Evolutionary conservation across 2,113 vertebrate genomes (phyloP), one percentile per base, ranked within the genome.

Genomic region (Acrocephalus arundinaceus): DNA sequence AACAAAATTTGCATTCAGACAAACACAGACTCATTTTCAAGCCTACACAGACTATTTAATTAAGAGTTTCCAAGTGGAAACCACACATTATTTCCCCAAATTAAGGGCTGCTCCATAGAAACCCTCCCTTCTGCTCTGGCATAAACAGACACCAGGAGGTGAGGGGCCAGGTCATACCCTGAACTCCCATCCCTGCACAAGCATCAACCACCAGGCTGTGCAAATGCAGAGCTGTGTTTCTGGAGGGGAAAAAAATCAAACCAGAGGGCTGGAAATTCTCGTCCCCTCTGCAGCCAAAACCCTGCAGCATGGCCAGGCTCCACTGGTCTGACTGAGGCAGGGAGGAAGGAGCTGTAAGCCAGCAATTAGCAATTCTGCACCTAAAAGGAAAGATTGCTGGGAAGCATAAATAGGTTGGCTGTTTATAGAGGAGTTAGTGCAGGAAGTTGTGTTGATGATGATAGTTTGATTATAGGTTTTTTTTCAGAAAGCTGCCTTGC

Each of bases 321-420:
- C 41, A 0, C 78, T 72, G 94, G 58, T 77, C 93, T 82, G 76
- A 58, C 55, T 59, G 94, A 91, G 87, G 94, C 12, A 0, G 91
- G 89, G 92, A 95, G 93, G 91, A 96, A 96, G 86, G 91, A 94
- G 89, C 84, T 67, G 59, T 85, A 94, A 97, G 89, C 68, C 94
- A 91, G 93, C 92, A 97, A 97, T 97, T 96, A 97, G 97, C 91
- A 95, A 87, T 82, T 83, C 94, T 89, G 93, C 95, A 92, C 75
- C 92, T 84, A 73, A 81, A 72, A 94, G 96, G 96, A 95, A 97
- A 76, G 96, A 95, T 94, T 90, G 74, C 86, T 92, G 90, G 94
- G 97, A 93, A 96, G 84, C 80, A 92, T 75, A 96, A 97, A 96
- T 49, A 96, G 84, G 70, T 92, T 75, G 37, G 10, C 85, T 97